Percentiles rank a stretch among this genome's conserved stretches.
These are phyloP conservation scores for Lithodes maja DNA, from an alignment of 2,888 invertebrate species.

Conservation along the genomic window DNA sequence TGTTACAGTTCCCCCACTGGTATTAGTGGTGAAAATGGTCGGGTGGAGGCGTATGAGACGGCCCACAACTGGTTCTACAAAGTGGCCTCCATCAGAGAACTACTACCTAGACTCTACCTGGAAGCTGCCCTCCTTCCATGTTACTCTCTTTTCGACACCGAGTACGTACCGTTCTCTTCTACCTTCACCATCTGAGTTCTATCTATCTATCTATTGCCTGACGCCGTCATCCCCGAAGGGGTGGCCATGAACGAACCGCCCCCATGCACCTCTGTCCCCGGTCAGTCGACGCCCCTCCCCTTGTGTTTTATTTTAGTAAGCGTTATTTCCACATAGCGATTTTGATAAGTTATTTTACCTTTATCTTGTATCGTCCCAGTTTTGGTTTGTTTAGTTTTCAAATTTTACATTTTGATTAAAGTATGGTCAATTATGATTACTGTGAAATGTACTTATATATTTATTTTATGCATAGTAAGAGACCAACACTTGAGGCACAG, in stretches of 20 bases:
- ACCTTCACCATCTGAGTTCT: not conserved
- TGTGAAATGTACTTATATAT: too few relatives aligned
- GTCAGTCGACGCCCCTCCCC: too few relatives aligned
- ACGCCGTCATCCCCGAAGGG: not conserved
- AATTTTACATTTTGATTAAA: too few relatives aligned
- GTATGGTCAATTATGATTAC: too few relatives aligned
- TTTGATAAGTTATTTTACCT: too few relatives aligned
- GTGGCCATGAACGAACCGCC: not conserved
- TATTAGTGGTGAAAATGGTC: not conserved
- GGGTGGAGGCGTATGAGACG: conserved; percentile 87
- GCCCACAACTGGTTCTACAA: conserved; percentile 99
- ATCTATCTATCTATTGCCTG: not conserved
- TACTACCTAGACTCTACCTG: conserved; percentile 94
- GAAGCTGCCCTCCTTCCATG: conserved; percentile 95
- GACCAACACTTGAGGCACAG: too few relatives aligned
- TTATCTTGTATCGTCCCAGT: too few relatives aligned
- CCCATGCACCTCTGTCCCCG: too few relatives aligned
- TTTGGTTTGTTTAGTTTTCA: too few relatives aligned
- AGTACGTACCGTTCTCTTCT: conserved; percentile 75
- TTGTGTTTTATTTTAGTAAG: too few relatives aligned
- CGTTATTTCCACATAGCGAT: too few relatives aligned
- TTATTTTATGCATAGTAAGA: too few relatives aligned
- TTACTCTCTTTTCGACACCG: conserved; percentile 87
- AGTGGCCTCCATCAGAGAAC: conserved; percentile 96
- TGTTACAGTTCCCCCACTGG: not conserved